Conservation (phyloP, 2,113 vertebrate genomes). For the Melierax canorus region DNA sequence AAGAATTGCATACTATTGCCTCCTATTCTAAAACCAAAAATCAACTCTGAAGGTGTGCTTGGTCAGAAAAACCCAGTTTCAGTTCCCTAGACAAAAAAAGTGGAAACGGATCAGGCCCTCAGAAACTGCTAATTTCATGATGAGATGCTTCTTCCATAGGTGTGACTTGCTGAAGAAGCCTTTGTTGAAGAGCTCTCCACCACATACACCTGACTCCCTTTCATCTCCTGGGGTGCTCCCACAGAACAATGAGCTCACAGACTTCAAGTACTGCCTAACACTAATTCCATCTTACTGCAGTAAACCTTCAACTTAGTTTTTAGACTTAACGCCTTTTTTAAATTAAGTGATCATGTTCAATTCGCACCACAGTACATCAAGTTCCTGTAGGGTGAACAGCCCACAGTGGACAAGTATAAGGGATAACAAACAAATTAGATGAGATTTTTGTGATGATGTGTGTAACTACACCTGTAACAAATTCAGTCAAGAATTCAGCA, state of each 20-base stretch:
- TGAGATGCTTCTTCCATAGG: background rate
- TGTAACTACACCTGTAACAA: background rate
- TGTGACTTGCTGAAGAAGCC: background rate
- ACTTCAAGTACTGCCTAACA: background rate
- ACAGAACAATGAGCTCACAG: background rate
- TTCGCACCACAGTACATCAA: background rate
- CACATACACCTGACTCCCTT: background rate
- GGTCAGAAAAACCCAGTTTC: background rate
- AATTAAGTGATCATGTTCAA: background rate
- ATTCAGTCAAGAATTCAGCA: background rate
- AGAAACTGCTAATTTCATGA: background rate
- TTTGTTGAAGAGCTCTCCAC: background rate
- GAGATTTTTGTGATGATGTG: background rate
- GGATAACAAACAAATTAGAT: background rate
- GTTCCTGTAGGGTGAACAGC: background rate
- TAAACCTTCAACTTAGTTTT: background rate
- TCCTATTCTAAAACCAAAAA: background rate
- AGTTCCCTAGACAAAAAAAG: background rate
- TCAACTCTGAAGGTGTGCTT: background rate
- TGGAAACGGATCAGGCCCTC: background rate
- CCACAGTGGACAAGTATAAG: background rate
- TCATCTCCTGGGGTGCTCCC: background rate
- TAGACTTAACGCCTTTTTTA: background rate
- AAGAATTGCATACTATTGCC: background rate
- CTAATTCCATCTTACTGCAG: background rate